Base-by-base conservation (phyloP, 2,113 vertebrate species). In the Phainopepla nitens region DNA sequence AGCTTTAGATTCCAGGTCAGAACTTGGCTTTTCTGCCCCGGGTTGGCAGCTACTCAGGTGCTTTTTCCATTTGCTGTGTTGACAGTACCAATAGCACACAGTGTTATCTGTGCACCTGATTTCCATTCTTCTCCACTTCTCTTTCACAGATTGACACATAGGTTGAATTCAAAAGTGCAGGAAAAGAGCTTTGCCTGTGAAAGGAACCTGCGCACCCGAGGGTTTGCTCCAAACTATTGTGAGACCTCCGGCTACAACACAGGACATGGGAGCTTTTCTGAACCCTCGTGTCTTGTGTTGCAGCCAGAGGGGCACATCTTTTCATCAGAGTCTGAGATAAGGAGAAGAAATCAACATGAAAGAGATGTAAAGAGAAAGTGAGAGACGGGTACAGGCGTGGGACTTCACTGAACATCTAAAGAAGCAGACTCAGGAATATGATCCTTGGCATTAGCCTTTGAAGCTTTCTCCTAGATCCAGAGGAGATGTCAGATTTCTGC, bases 211-310 rank as follows among this genome's bases (percentile, higher is more conserved):
- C 42, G 75, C 19, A 41, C 17, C 81, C n/a, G 70, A 84, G 68
- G 13, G 19, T 90, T 94, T 94, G 84, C 71, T 89, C 50, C 61
- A 89, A 97, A 80, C 76, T 94, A 41, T 96, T 98, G 98, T 97
- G 97, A 97, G 94, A 98, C 98, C 98, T 98, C 97, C 73, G 98
- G 98, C 98, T 98, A 98, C 98, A 98, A 98, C 98, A 98, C 96
- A 97, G 97, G 98, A 98, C 98, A 97, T 97, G 98, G 98, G 98
- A 97, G 98, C 98, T 98, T 97, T 97, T 97, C 96, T 83, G 94
- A 98, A 97, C 98, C 98, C 98, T 98, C 98, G 98, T 98, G 98
- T 98, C 98, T 98, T 98, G 98, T 98, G 98, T 98, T 98, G 98
- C 98, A 98, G 98, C 98, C 98, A 98, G 98, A 98, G 98, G 98